A percentile compares a stretch with the other conserved stretches of the same genome.
phyloP scores from a whole-genome alignment of 2,888 invertebrate genomes.

The Tetropium fuscum region DNA sequence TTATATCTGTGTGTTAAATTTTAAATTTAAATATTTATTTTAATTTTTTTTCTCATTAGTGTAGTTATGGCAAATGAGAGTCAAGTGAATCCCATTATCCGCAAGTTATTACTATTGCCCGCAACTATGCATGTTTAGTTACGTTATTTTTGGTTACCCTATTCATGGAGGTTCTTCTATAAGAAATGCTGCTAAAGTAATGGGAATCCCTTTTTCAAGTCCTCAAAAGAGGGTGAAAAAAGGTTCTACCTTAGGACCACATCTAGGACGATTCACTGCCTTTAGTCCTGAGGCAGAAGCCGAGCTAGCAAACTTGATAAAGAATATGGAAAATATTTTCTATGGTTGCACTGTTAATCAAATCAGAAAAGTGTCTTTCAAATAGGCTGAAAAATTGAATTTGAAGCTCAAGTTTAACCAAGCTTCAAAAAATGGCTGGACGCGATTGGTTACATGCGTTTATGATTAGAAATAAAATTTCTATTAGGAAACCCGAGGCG shows the following conservation, averaged over 20 bases:
- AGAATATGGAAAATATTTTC: constrained; percentile 36
- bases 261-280: constrained; percentile 30
- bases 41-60: not conserved
- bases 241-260: constrained; percentile 23
- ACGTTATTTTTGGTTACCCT: constrained; percentile 26
- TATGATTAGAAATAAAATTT: constrained; percentile 10
- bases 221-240: constrained; percentile 31
- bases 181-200: constrained; percentile 31
- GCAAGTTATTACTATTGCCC: not conserved
- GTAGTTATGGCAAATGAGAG: not conserved
- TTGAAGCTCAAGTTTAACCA: constrained; percentile 30
- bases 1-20: too few species aligned
- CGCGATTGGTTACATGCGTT: constrained; percentile 30
- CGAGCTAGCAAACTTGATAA: constrained; percentile 29
- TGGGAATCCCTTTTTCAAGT: constrained; percentile 31
- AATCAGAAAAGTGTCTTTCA: constrained; percentile 32
- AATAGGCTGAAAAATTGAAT: constrained; percentile 35
- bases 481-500: constrained; percentile 33
- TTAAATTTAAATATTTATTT: too few species aligned
- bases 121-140: not conserved
- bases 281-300: constrained; percentile 34
- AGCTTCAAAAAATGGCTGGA: constrained; percentile 31
- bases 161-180: constrained; percentile 29
- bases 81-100: not conserved
- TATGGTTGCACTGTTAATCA: constrained; percentile 35